phyloP scores from a whole-genome alignment of 92 coral and sea anemone species.

The Pocillopora grandis region DNA sequence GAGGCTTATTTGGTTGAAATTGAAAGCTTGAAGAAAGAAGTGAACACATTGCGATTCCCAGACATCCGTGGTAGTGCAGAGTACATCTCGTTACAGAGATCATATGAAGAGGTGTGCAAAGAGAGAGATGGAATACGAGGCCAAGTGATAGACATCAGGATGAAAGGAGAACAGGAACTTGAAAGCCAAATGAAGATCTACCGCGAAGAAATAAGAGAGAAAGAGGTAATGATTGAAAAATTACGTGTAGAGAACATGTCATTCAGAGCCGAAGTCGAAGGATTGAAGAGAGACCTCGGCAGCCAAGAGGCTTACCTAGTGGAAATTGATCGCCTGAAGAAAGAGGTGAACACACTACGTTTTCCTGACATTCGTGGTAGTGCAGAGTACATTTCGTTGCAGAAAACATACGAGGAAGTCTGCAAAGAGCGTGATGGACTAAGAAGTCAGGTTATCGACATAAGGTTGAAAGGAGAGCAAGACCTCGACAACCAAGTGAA shows the following conservation, averaged over 20 bases:
- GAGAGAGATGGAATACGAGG: not conserved
- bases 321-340: slow-evolving; percentile 1
- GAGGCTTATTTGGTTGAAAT: not conserved
- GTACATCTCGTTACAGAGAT: not conserved
- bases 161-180: not conserved
- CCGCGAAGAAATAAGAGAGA: not conserved
- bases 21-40: not conserved
- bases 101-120: not conserved
- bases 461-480: slow-evolving; percentile 9
- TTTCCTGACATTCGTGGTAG: slow-evolving; percentile 7
- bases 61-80: not conserved
- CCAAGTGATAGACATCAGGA: not conserved
- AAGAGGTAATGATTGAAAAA: not conserved
- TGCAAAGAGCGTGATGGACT: slow-evolving; percentile 31
- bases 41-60: not conserved
- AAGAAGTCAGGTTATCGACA: slow-evolving; percentile 32
- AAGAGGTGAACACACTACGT: not conserved
- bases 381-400: not conserved
- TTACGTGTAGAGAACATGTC: not conserved
- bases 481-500: not conserved
- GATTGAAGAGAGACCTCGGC: slow-evolving; percentile 2
- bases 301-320: not conserved
- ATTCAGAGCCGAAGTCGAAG: not conserved
- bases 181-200: not conserved
- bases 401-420: slow-evolving; percentile 13